phyloP scores from a whole-genome alignment of 2,797 vertebrate species.

The Okamejei kenojei region DNA sequence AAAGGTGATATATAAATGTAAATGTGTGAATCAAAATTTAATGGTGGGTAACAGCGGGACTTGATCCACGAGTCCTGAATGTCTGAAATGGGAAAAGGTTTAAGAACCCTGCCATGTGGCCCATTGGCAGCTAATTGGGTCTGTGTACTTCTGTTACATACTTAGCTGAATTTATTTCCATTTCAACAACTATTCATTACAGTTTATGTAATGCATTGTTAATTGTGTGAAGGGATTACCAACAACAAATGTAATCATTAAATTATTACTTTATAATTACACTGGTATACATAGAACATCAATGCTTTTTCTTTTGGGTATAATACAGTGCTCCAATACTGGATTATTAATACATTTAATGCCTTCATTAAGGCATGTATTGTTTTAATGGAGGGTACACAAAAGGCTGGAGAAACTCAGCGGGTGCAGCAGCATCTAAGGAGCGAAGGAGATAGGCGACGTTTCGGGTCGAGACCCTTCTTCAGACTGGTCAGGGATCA shows the following conservation, averaged over 20 bases:
- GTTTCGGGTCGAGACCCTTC: too few species aligned
- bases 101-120: not conserved
- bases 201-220: not conserved
- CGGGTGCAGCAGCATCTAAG: too few species aligned
- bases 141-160: not conserved
- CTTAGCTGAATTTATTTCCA: not conserved
- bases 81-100: not conserved
- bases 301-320: not conserved
- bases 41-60: not conserved
- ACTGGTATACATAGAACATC: not conserved
- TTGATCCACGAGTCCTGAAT: too few species aligned
- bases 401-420: too few species aligned
- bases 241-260: conserved; percentile 8
- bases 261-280: conserved; percentile 25
- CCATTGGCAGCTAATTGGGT: not conserved
- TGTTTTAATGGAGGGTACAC: not conserved
- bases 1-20: too few species aligned
- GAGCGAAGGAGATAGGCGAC: too few species aligned
- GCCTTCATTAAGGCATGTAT: not conserved
- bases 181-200: conserved; percentile 20
- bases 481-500: too few species aligned
- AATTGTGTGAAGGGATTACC: conserved; percentile 18
- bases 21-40: too few species aligned
- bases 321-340: not conserved
- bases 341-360: conserved; percentile 11